Base-by-base conservation (phyloP, 2,797 vertebrate genomes). In the Arnoldichthys spilopterus region DNA sequence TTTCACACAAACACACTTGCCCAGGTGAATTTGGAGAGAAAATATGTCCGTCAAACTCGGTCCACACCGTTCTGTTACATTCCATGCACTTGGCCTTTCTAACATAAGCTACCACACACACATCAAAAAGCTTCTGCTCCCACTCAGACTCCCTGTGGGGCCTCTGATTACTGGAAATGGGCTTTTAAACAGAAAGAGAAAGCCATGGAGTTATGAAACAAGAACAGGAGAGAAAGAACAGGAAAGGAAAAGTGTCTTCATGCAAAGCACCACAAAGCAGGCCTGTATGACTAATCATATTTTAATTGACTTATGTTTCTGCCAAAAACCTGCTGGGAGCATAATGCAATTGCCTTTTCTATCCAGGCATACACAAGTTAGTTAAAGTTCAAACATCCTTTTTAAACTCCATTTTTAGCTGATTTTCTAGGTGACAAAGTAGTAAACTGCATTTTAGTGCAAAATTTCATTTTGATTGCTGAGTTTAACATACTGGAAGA, bases 21-120 rank as follows among this genome's bases (percentile, higher is more conserved):
- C 18, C 8, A 45, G 53, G 51, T 28, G 45, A 32, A 43, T 16
- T 43, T 24, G 13, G 37, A 66, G 30, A 74, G 15, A 47, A 24
- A 66, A 22, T 24, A 22, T 64, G 26, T 2, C 1, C 18, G 37
- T 79, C 24, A 75, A 54, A 20, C 64, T 18, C 13, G n/a, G 24
- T 32, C 54, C 28, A 67, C 82, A 79, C 22, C 28, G 32, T 28
- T 51, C 53, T 72, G 79, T 54, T 26, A 78, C 53, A 81, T 84
- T 78, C 40, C 79, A 76, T 76, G 53, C 62, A 32, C n/a, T 58
- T 37, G 69, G 37, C 7, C 37, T 40, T 34, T 68, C 28, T 68
- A 32, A 72, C 68, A 20, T 56, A 26, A 75, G 28, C 32, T 63
- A 26, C 34, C 12, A 28, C 56, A 5, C 56, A 71, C n/a, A 9